Evolutionary conservation across 2,113 vertebrate species (phyloP).

Genomic region (Bombycilla garrulus): DNA sequence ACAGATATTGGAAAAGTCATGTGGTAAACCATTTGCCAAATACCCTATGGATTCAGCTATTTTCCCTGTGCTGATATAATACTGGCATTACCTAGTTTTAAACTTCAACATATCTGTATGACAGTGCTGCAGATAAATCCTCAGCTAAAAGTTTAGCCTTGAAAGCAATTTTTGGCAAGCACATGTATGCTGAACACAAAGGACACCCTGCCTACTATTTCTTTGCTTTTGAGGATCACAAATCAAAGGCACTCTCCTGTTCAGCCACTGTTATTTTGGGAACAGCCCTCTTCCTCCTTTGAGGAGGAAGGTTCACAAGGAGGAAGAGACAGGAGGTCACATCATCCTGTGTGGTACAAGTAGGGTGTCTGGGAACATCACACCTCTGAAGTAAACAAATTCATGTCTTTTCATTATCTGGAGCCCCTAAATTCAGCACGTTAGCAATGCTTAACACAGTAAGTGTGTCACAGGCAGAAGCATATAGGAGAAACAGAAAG

Average conservation of each 20-base stretch:
- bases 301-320: neutral
- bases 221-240: neutral
- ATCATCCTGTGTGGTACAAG: neutral
- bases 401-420: neutral
- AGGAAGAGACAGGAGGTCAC: neutral
- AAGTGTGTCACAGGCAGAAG: neutral
- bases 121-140: neutral
- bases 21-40: neutral
- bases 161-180: neutral
- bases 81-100: neutral
- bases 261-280: neutral
- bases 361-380: neutral
- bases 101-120: neutral
- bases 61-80: neutral
- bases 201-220: neutral
- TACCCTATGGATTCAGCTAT: neutral
- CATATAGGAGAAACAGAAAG: neutral
- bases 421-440: neutral
- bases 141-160: neutral
- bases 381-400: neutral
- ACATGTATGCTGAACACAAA: neutral
- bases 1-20: neutral
- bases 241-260: neutral
- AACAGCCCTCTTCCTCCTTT: neutral
- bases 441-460: neutral